Evolutionary conservation across 1,140 invertebrate genomes (phyloP), one percentile per base, ranked within the genome.

Genomic region (Marisa cornuarietis): DNA sequence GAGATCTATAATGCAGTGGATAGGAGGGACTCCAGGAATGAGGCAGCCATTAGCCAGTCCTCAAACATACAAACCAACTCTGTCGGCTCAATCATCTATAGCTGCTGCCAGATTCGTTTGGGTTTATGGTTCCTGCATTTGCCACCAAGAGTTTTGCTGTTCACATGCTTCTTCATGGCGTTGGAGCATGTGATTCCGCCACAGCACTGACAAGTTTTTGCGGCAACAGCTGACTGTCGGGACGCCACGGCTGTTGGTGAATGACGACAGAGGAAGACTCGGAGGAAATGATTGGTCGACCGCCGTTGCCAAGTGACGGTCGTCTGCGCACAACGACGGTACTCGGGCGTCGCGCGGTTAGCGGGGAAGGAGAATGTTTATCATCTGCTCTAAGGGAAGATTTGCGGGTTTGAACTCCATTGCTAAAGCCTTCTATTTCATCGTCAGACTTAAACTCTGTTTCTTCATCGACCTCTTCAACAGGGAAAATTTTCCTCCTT

Each of bases 261-360:
- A 20, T 61, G 62, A 65, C 62, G 74, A 77, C 63, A n/a, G 54
- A 77, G 20, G 63, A 54, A 20, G 76, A 26, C 18, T 77, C 76
- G 10, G 31, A 42, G 11, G 76, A 26, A n/a, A 69, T 49, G 16
- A 42, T 26, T 14, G 76, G 49, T 51, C 63, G 22, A 63, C 24
- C 8, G 63, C 22, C n/a, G 65, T 42, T 13, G n/a, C 9, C 42
- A 1, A 54, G 13, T 26, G 76, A 68, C 18, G 65, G 54, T 63
- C 31, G 31, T 63, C 76, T 52, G 42, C 65, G 62, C 10, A 77
- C 49, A 18, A 77, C 68, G 76, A 77, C 76, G 42, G 76, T 65
- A 31, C 26, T 65, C 8, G 76, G 76, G 42, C 22, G 65, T 11
- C 26, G 22, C 22, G 65, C 9, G 13, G 22, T 10, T 11, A 13